A percentile compares a stretch with the other conserved stretches of the same genome.
Conservation (phyloP, 2,888 invertebrate genomes). For the Tromatobia lineatoria region DNA sequence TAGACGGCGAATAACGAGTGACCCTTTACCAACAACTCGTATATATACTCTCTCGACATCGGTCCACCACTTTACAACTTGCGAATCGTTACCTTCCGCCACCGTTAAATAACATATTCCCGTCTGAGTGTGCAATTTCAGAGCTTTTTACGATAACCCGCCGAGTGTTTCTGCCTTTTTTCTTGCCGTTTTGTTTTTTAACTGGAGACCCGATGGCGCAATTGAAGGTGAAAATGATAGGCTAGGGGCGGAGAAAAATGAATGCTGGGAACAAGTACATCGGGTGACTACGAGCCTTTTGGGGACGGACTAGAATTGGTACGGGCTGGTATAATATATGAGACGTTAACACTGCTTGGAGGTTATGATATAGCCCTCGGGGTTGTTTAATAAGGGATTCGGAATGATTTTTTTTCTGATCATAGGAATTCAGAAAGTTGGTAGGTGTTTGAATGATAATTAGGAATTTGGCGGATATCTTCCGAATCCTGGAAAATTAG, state of each 20-base stretch:
- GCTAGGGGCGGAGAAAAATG: neutral
- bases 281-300: neutral
- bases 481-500: too few relatives aligned
- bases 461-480: too few relatives aligned
- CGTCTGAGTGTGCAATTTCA: constrained; percentile 47
- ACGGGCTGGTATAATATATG: too few relatives aligned
- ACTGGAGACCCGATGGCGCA: constrained; percentile 13
- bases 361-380: too few relatives aligned
- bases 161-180: constrained; percentile 41
- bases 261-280: neutral
- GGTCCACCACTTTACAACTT: constrained; percentile 52
- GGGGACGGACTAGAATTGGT: neutral
- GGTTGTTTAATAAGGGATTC: too few relatives aligned
- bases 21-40: constrained; percentile 49
- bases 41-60: constrained; percentile 33
- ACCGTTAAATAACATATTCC: constrained; percentile 61
- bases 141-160: constrained; percentile 38
- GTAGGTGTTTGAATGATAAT: too few relatives aligned
- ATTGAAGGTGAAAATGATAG: constrained; percentile 57
- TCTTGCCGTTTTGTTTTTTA: constrained; percentile 26
- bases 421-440: too few relatives aligned
- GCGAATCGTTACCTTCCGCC: constrained; percentile 50
- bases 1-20: constrained; percentile 58
- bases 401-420: too few relatives aligned
- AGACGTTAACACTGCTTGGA: too few relatives aligned